Conservation (phyloP, 2,797 vertebrate species). For the Yasuhikotakia modesta region DNA sequence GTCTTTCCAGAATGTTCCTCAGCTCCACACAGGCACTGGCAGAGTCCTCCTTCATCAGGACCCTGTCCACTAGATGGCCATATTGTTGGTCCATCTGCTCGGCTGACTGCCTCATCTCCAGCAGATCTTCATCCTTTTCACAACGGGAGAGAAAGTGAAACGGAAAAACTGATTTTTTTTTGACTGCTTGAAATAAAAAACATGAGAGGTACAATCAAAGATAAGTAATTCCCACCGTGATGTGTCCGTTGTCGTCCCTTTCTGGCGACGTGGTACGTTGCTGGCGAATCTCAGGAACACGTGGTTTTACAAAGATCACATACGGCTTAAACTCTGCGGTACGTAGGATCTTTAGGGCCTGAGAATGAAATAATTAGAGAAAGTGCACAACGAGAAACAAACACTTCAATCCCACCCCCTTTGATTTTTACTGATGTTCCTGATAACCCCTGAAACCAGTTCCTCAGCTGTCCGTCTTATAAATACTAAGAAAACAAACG, state of each 20-base stretch:
- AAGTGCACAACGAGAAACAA: background rate
- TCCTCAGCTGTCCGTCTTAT: background rate
- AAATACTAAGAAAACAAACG: conserved; percentile 1
- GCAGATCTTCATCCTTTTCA: conserved; percentile 84
- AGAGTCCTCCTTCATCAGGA: conserved; percentile 86
- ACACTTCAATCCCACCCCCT: too few species aligned
- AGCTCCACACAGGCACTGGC: conserved; percentile 82
- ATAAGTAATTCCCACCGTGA: conserved; percentile 67
- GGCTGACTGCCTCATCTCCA: conserved; percentile 85
- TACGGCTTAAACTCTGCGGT: conserved; percentile 90
- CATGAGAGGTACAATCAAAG: background rate
- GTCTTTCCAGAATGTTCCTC: conserved; percentile 79
- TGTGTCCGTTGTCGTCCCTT: conserved; percentile 68
- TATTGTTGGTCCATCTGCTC: conserved; percentile 84
- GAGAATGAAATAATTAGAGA: conserved; percentile 6
- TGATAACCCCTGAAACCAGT: background rate
- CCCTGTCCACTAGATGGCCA: conserved; percentile 85
- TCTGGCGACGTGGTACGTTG: conserved; percentile 72
- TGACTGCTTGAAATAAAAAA: background rate
- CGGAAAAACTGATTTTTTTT: background rate
- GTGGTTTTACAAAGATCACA: conserved; percentile 87
- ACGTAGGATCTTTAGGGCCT: conserved; percentile 87
- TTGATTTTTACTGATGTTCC: too few species aligned
- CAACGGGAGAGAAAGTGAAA: background rate
- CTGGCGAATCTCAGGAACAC: conserved; percentile 71